phyloP scores from a whole-genome alignment of 2,888 invertebrate genomes.

The Dryadula phaetusa region DNA sequence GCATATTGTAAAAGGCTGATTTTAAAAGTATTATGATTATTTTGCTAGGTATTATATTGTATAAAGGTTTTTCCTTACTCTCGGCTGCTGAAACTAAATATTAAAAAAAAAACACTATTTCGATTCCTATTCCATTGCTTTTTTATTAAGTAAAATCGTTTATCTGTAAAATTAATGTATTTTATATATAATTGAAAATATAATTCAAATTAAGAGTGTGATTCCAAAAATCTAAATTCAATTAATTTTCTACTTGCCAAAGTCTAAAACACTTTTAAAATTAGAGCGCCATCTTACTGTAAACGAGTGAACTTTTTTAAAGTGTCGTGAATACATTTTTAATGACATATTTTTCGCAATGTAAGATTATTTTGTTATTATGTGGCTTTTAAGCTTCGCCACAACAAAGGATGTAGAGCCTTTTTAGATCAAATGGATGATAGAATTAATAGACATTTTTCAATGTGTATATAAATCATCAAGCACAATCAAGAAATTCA shows the following conservation, averaged over 20 bases:
- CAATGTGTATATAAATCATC: too few relatives aligned
- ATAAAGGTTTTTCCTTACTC: too few relatives aligned
- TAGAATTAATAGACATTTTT: too few relatives aligned
- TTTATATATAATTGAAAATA: not conserved
- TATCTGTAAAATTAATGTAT: not conserved
- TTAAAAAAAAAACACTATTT: not conserved
- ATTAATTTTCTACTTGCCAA: not conserved
- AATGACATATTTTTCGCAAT: not conserved
- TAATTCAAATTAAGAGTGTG: not conserved
- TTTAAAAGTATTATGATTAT: too few relatives aligned
- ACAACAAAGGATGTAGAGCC: too few relatives aligned
- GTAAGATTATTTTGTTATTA: not conserved
- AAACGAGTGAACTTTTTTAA: constrained; percentile 18
- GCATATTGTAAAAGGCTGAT: too few relatives aligned
- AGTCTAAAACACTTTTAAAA: not conserved
- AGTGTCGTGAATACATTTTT: not conserved
- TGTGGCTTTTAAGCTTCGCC: too few relatives aligned
- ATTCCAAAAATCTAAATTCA: not conserved
- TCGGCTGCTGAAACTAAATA: too few relatives aligned
- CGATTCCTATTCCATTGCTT: not conserved
- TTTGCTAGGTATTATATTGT: too few relatives aligned
- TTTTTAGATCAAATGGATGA: too few relatives aligned
- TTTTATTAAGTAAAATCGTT: not conserved
- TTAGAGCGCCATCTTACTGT: constrained; percentile 22
- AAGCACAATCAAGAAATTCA: too few relatives aligned